phyloP scores from a whole-genome alignment of 2,113 vertebrate species.

The Eulemur macaco region DNA sequence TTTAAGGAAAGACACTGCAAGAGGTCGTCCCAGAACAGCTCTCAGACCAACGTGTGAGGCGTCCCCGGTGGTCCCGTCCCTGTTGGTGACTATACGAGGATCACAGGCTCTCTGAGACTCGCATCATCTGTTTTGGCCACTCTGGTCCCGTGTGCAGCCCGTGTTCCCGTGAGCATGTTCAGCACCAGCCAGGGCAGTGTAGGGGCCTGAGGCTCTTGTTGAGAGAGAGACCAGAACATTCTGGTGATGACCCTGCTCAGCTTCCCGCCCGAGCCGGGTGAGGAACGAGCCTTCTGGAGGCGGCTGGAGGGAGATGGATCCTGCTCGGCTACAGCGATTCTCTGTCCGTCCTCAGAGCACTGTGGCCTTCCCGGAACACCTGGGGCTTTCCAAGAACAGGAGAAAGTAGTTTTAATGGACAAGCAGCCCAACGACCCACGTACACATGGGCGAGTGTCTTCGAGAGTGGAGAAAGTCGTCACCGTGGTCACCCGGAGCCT shows the following conservation, averaged over 20 bases:
- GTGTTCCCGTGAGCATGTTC: neutral
- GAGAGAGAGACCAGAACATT: neutral
- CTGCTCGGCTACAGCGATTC: neutral
- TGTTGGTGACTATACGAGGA: neutral
- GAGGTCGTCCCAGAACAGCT: neutral
- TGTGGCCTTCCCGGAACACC: neutral
- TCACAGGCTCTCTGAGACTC: neutral
- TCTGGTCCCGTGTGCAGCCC: neutral
- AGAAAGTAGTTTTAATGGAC: neutral
- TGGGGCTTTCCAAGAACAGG: neutral
- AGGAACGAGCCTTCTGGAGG: neutral
- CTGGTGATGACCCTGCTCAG: neutral
- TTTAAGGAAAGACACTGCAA: constrained; percentile 56
- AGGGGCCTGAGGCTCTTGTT: neutral
- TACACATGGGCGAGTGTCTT: neutral
- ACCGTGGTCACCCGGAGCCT: neutral
- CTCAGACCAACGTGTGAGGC: neutral
- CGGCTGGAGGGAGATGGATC: fast-evolving
- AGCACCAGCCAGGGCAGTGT: neutral
- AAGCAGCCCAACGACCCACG: neutral
- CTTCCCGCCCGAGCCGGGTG: neutral
- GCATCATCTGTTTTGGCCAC: neutral
- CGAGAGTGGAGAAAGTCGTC: neutral
- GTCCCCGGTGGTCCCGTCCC: neutral
- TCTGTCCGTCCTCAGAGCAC: neutral